These are phyloP conservation scores for Bugulina stolonifera DNA, from an alignment of 2,888 invertebrate species.

Conservation along the genomic window DNA sequence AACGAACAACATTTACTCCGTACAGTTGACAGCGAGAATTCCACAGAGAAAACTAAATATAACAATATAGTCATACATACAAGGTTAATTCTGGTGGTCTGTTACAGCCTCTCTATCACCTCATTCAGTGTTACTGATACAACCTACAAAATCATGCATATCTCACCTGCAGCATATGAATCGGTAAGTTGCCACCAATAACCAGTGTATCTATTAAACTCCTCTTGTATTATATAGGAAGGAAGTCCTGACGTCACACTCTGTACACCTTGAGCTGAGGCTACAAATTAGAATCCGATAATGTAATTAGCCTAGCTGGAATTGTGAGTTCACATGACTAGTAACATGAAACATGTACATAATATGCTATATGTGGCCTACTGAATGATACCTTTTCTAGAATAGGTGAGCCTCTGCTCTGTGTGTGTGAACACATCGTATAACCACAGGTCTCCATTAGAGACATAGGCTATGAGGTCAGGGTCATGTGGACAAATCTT, in stretches of 20 bases:
- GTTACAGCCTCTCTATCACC: too few relatives aligned
- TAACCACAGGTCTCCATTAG: constrained; percentile 84
- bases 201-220: constrained; percentile 90
- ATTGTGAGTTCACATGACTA: not conserved
- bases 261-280: constrained; percentile 8
- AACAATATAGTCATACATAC: too few relatives aligned
- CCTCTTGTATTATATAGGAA: constrained; percentile 96
- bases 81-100: too few relatives aligned
- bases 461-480: constrained; percentile 81
- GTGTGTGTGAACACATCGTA: constrained; percentile 60
- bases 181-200: constrained; percentile 92
- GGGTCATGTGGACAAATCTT: constrained; percentile 75
- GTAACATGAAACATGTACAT: not conserved
- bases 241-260: constrained; percentile 74
- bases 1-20: not conserved
- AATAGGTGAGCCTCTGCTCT: constrained; percentile 47
- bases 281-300: not conserved
- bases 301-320: not conserved
- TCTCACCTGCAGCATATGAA: not conserved
- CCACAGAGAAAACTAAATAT: not conserved
- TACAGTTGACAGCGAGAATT: not conserved
- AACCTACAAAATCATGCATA: too few relatives aligned
- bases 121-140: too few relatives aligned
- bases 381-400: constrained; percentile 61
- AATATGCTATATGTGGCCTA: not conserved